Evolutionary conservation across 92 coral and sea anemone genomes (phyloP).

Genomic region (Phenganax subtilis): DNA sequence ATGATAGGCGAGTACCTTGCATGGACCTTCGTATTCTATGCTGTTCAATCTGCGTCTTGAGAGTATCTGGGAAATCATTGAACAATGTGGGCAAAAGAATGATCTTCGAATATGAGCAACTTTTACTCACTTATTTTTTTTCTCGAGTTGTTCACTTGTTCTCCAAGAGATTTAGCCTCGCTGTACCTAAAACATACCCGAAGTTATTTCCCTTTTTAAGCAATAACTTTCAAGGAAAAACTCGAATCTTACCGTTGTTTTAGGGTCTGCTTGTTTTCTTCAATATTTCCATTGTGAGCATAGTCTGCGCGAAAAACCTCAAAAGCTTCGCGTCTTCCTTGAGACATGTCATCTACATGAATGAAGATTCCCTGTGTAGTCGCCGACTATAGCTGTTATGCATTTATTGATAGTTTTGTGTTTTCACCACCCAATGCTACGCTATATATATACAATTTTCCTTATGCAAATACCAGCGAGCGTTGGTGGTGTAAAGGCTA

Average conservation of each 20-base stretch:
- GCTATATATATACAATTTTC: background rate
- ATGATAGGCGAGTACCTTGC: constrained; percentile 60
- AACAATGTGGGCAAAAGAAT: background rate
- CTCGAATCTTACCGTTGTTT: constrained; percentile 62
- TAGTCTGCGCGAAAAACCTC: constrained; percentile 88
- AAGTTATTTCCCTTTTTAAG: background rate
- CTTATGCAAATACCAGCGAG: background rate
- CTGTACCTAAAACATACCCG: constrained; percentile 54
- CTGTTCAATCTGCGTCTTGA: constrained; percentile 88
- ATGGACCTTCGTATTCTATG: constrained; percentile 88
- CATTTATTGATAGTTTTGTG: no score
- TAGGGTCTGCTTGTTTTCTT: constrained; percentile 70
- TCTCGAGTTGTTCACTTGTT: constrained; percentile 85
- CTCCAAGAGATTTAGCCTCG: constrained; percentile 91
- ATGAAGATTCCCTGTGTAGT: background rate
- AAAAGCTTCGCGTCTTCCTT: constrained; percentile 92
- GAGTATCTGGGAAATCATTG: constrained; percentile 52
- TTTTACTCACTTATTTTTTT: constrained; percentile 73
- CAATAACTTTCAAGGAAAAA: background rate
- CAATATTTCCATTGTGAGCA: constrained; percentile 72
- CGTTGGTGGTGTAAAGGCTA: constrained; percentile 99
- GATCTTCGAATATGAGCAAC: background rate
- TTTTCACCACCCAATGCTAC: constrained; percentile 1
- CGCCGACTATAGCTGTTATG: no score
- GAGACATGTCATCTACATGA: constrained; percentile 85